phyloP scores from a whole-genome alignment of 2,797 vertebrate species.

The Muscicapa comitata region DNA sequence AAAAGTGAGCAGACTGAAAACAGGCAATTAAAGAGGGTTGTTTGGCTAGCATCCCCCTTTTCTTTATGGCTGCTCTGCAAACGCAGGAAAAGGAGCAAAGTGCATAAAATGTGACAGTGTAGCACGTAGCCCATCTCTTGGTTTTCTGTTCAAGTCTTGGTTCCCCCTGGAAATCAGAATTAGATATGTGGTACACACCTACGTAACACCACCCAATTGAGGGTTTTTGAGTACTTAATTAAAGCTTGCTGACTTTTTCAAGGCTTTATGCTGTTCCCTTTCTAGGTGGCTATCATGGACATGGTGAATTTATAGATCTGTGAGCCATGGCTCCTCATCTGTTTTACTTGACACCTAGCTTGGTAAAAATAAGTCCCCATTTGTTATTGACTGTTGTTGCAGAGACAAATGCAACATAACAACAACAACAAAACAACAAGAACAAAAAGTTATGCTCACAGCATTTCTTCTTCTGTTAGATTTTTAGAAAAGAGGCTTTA shows the following conservation, averaged over 20 bases:
- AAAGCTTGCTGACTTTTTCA: neutral
- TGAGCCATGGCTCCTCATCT: neutral
- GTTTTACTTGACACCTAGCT: neutral
- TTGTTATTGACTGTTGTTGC: neutral
- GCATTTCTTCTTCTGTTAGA: neutral
- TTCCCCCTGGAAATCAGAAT: neutral
- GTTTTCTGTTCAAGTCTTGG: neutral
- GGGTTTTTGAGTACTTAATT: neutral
- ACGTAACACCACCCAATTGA: neutral
- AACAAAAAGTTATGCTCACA: neutral
- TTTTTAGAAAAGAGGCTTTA: neutral
- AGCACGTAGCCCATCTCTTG: rapidly evolving
- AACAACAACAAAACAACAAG: neutral
- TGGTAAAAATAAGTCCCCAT: neutral
- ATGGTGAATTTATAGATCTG: neutral
- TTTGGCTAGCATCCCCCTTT: neutral
- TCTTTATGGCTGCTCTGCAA: neutral
- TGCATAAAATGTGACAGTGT: neutral
- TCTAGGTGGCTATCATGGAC: neutral
- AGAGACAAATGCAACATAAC: neutral
- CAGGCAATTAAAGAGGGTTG: neutral
- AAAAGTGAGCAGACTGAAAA: neutral
- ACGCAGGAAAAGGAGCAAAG: neutral
- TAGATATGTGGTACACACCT: neutral
- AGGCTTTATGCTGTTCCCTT: neutral